Evolutionary conservation across 2,113 vertebrate species (phyloP).

Genomic region (Pelecanus crispus): DNA sequence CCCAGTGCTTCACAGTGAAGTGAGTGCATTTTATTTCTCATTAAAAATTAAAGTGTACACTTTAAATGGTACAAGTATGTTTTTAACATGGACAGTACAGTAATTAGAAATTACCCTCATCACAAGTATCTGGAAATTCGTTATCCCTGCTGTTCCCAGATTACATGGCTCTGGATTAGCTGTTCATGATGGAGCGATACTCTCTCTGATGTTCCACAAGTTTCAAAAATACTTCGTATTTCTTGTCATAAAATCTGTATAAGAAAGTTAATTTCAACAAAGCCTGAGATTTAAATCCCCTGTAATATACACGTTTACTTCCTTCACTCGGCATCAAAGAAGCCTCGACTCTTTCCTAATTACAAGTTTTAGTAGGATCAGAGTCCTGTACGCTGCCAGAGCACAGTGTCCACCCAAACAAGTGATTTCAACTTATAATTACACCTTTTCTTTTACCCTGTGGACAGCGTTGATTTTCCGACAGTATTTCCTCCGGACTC

Average conservation of each 20-base stretch:
- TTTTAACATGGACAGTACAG: background rate
- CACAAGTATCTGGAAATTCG: background rate
- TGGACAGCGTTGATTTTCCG: background rate
- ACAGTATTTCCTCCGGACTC: background rate
- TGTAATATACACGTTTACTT: background rate
- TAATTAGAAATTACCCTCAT: background rate
- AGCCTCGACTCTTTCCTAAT: background rate
- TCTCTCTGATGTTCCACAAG: constrained; percentile 88
- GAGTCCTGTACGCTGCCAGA: accelerated
- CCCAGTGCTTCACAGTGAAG: background rate
- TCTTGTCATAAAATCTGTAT: constrained; percentile 89
- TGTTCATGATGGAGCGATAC: constrained; percentile 85
- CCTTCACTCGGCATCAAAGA: background rate
- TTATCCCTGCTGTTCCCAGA: background rate
- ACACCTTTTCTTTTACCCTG: background rate
- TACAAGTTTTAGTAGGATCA: accelerated
- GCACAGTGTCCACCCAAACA: background rate
- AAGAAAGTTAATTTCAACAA: background rate
- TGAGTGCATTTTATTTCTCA: constrained; percentile 20
- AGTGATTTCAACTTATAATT: background rate
- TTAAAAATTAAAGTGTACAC: background rate
- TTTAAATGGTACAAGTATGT: background rate
- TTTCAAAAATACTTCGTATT: constrained; percentile 87
- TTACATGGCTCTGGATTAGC: background rate
- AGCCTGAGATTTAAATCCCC: background rate